Base-by-base conservation (phyloP, 2,797 vertebrate species). In the Lepus oiostolus region DNA sequence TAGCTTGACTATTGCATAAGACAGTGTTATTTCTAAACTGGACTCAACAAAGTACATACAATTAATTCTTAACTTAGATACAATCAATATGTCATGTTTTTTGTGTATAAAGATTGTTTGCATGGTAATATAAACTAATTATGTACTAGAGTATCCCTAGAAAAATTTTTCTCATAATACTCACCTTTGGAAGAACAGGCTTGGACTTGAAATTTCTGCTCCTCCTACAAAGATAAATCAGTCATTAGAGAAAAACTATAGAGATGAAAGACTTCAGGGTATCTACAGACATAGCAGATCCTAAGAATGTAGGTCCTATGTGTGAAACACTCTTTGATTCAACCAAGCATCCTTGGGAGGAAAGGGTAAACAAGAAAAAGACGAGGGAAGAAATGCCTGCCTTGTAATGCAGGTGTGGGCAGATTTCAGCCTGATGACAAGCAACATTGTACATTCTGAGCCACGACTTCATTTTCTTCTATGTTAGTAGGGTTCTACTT, bases 171-270 rank as follows among this genome's bases (percentile, higher is more conserved):
- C 85, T 54, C 54, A n/a, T 14, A 84, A 81, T 85, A 96, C 97
- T 97, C 98, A 99, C 99, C 99, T 99, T 99, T 3, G 99, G 99
- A 96, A 99, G 99, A 92, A 88, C 97, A 32, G 99, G 99, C 97
- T 99, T 99, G 28, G 98, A 97, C 98, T 99, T 99, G 98, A 99
- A 98, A 97, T 99, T 99, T 98, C 99, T 99, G 97, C 99, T 99
- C 98, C 99, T 98, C 99, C 99, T 99, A 98, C 83, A 95, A 88
- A 98, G 80, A 98, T 1, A 97, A 98, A 54, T 95, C 32, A 91
- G 24, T 75, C 60, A 70, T 96, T 85, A 95, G 74, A 91, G 88
- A 88, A 32, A 83, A 91, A 52, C 6, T 32, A 95, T 32, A 82
- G 4, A 94, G 28, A 93, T 72, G 5, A 93, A 80, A 70, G 54